These are phyloP conservation scores for Caenorhabditis latens DNA, from an alignment of 1,140 invertebrate genomes.

Conservation along the genomic window DNA sequence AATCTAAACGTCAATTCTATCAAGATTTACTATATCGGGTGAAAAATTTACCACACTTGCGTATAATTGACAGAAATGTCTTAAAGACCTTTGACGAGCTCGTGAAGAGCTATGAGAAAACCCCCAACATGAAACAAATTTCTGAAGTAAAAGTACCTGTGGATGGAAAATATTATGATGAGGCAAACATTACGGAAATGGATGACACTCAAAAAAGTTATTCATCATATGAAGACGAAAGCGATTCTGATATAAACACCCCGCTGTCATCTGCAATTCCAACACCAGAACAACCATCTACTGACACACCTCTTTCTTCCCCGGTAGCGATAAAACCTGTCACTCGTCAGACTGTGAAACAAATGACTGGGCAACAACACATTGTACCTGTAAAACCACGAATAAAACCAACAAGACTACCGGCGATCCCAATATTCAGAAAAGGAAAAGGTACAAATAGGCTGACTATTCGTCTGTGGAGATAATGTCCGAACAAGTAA, in stretches of 20 bases:
- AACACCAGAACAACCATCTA: background rate
- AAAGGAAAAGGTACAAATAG: conserved; percentile 1
- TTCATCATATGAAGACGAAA: background rate
- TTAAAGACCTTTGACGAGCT: background rate
- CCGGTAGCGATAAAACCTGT: background rate
- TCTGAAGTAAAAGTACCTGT: too few relatives aligned
- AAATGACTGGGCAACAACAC: too few relatives aligned
- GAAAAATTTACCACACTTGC: background rate
- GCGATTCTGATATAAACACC: background rate
- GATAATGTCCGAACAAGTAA: background rate
- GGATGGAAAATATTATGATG: too few relatives aligned
- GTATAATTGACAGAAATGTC: background rate
- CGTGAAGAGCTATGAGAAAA: background rate
- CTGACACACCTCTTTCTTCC: background rate
- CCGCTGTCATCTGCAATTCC: background rate
- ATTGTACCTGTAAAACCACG: too few relatives aligned
- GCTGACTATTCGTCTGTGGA: background rate
- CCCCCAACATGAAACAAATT: background rate
- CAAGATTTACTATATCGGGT: background rate
- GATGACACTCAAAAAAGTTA: background rate
- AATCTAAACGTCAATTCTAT: background rate
- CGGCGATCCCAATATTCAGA: background rate
- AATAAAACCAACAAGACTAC: background rate
- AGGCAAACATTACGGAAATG: too few relatives aligned
- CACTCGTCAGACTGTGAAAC: background rate